Evolutionary conservation across 1,140 invertebrate genomes (phyloP).

Genomic region (Protaetia brevitarsis): DNA sequence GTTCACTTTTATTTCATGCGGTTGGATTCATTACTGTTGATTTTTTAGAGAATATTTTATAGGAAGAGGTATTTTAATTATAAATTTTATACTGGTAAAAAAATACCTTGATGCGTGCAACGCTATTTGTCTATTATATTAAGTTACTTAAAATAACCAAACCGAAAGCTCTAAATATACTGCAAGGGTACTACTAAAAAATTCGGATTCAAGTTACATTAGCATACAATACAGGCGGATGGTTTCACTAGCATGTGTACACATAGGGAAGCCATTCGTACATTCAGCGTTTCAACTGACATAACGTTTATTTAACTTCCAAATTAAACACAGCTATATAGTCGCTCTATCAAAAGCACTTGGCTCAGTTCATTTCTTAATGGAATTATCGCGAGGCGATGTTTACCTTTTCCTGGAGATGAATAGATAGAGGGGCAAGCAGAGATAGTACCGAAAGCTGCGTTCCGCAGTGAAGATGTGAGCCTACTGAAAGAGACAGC

Average conservation of each 20-base stretch:
- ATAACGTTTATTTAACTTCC: slow-evolving; percentile 33
- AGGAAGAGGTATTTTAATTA: too few species aligned
- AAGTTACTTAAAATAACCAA: neutral
- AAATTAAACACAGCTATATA: slow-evolving; percentile 39
- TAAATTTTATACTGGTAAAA: too few species aligned
- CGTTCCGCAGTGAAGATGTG: neutral
- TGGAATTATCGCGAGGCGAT: slow-evolving; percentile 43
- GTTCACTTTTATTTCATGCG: too few species aligned
- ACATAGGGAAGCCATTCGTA: slow-evolving; percentile 15
- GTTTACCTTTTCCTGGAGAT: slow-evolving; percentile 26
- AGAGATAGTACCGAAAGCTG: slow-evolving; percentile 15
- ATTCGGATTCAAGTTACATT: slow-evolving; percentile 6
- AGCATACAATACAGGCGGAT: slow-evolving; percentile 1
- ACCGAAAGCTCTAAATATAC: too few species aligned
- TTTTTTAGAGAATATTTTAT: too few species aligned
- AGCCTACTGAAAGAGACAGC: slow-evolving; percentile 5
- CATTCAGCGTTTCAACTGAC: slow-evolving; percentile 19
- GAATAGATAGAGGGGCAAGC: neutral
- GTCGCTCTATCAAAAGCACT: slow-evolving; percentile 39
- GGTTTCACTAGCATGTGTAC: slow-evolving; percentile 15
- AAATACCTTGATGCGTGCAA: too few species aligned
- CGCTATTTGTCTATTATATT: neutral
- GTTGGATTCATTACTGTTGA: too few species aligned
- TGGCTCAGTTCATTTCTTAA: slow-evolving; percentile 46
- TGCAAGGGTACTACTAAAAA: neutral